Evolutionary conservation across 2,797 vertebrate species (phyloP), one percentile per base, ranked within the genome.

Genomic region (Danio choprae): DNA sequence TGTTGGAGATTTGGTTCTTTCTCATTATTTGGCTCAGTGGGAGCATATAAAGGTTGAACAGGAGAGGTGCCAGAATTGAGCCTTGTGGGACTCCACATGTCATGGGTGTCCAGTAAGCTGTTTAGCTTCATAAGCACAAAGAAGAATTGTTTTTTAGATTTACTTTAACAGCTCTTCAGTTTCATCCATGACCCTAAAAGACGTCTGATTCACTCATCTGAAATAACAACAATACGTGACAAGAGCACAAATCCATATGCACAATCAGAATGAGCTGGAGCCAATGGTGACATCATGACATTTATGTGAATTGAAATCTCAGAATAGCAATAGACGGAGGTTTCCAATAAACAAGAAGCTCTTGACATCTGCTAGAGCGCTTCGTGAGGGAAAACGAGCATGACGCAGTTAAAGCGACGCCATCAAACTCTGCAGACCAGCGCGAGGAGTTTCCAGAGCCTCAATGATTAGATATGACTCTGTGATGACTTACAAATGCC

Each of bases 341-440:
- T 22, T 77, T 81, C 83, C 80, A 81, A 40, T 86, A 84, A 89
- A 86, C 43, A 68, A 44, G 18, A 59, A 46, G 11, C 20, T 85
- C 84, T 89, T 87, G 82, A 88, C 77, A 85, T 86, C 84, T 65
- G 81, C 65, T 64, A 70, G 43, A 77, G 71, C 75, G 75, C 87
- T 86, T 87, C 84, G 82, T 74, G 83, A 81, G 59, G 81, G 62
- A 86, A 84, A 87, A 88, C 88, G 86, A 87, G 59, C 81, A 85
- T 62, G 79, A 62, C 77, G 79, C 58, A 53, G 64, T 63, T 44
- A 20, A 59, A 29, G 83, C 75, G 10, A 8, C 10, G 44, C 13
- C 40, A 56, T 65, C 70, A 58, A 58, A 73, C 55, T 44, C 11
- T 11, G 41, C 18, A 43, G 6, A 71, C 38, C 18, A 59, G 44